Base-by-base conservation (phyloP, 2,797 vertebrate genomes). In the Heterohyrax brucei region DNA sequence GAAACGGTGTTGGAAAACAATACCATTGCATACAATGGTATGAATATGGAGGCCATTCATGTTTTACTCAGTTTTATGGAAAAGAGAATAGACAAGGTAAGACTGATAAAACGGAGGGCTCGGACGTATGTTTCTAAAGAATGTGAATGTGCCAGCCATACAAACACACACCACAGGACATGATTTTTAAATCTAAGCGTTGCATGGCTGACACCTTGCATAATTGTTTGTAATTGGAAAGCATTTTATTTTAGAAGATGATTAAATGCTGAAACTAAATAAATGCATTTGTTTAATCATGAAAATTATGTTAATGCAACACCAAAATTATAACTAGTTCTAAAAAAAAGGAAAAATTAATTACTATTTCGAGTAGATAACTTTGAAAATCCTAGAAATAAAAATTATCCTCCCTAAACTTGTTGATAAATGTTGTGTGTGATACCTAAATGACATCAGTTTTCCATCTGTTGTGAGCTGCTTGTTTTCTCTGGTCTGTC, bases 21-120 rank as follows among this genome's bases (percentile, higher is more conserved):
- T 95, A 81, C 96, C 72, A 95, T 97, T 92, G 98, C 98, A 92
- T 99, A 99, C 94, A 99, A 99, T 64, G 99, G 99, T 46, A 99
- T 99, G 98, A 99, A 99, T 98, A 99, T 99, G 99, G 98, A 99
- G 76, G 99, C 98, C 26, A 98, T 99, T 97, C 99, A 99, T 68
- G 98, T 99, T 97, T 98, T 99, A 78, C 96, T 99, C 96, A 99
- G 98, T 98, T 99, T 99, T 98, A 99, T 99, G 99, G 99, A 99
- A 98, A 99, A 99, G 98, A 99, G 99, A 97, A 99, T 99, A 96
- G 99, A 99, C 98, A 99, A 99, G 99, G 99, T 99, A 99, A 97
- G 97, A 22, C 13, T 89, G 12, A 59, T 56, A 59, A 89, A 62
- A 19, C 46, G 61, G 64, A 80, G 50, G 33, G 26, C 66, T 89